A percentile compares a stretch with the other conserved stretches of the same genome.
phyloP scores from a whole-genome alignment of 2,797 vertebrate genomes.

The Pangasius sanitwongsei region DNA sequence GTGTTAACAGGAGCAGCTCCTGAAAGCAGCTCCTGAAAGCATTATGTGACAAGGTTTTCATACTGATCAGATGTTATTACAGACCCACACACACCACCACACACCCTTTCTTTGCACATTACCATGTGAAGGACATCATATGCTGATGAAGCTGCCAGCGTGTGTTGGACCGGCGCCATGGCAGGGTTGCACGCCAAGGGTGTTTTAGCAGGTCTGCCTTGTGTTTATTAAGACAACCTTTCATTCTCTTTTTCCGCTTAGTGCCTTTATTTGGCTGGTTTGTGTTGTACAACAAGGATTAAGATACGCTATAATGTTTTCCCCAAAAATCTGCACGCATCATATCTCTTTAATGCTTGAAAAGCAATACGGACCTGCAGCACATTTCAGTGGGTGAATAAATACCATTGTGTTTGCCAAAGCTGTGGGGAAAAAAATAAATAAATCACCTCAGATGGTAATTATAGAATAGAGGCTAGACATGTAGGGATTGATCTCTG shows the following conservation, averaged over 20 bases:
- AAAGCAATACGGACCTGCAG: neutral
- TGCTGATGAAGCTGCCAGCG: slow-evolving; percentile 42
- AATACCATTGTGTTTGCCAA: slow-evolving; percentile 26
- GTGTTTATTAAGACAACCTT: slow-evolving; percentile 20
- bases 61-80: slow-evolving; percentile 1
- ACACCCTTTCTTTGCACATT: slow-evolving; percentile 12
- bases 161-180: slow-evolving; percentile 27
- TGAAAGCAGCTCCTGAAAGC: neutral
- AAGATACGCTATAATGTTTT: slow-evolving; percentile 16
- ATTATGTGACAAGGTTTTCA: neutral
- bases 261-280: slow-evolving; percentile 23
- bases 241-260: neutral
- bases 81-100: neutral
- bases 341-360: neutral
- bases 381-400: neutral
- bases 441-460: slow-evolving; percentile 20
- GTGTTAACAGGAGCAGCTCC: neutral
- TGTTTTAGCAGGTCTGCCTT: neutral
- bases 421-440: slow-evolving; percentile 9
- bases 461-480: slow-evolving; percentile 30
- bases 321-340: neutral
- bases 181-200: neutral
- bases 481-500: slow-evolving; percentile 36
- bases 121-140: slow-evolving; percentile 34
- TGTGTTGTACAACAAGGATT: slow-evolving; percentile 24